Conservation (phyloP, 2,888 invertebrate genomes). For the Argyresthia albistria region DNA sequence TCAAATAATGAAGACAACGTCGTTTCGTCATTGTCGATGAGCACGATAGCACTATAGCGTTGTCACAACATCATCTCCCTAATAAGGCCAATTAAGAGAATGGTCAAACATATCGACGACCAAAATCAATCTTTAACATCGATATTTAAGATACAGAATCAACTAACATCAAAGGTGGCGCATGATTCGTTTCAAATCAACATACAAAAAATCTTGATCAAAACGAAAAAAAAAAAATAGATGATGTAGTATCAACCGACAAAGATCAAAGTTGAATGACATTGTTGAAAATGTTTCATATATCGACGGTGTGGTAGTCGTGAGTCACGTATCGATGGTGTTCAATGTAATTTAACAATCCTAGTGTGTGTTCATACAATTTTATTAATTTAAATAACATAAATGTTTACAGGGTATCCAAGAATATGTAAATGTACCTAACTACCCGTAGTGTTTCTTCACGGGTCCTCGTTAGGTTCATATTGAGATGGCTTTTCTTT, state of each 20-base stretch:
- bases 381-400: no score
- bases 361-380: no score
- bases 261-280: slow-evolving; percentile 70
- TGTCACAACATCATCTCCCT: slow-evolving; percentile 71
- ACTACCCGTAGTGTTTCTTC: no score
- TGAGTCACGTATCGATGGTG: slow-evolving; percentile 29
- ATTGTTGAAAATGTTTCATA: slow-evolving; percentile 36
- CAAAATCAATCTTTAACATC: slow-evolving; percentile 42
- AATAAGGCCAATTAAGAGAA: slow-evolving; percentile 71
- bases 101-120: slow-evolving; percentile 28
- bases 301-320: slow-evolving; percentile 45
- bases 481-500: slow-evolving; percentile 32
- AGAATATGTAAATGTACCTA: no score
- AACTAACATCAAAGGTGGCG: slow-evolving; percentile 17
- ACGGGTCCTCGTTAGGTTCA: no score
- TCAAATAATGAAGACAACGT: slow-evolving; percentile 72
- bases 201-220: slow-evolving; percentile 28
- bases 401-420: no score
- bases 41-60: slow-evolving; percentile 69
- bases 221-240: slow-evolving; percentile 46
- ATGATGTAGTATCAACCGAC: slow-evolving; percentile 47
- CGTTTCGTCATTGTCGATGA: slow-evolving; percentile 73
- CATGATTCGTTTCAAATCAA: slow-evolving; percentile 32
- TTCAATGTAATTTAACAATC: no score
- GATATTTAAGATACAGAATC: slow-evolving; percentile 27